Evolutionary conservation across 1,140 invertebrate species (phyloP).

Genomic region (Watersipora subatra): DNA sequence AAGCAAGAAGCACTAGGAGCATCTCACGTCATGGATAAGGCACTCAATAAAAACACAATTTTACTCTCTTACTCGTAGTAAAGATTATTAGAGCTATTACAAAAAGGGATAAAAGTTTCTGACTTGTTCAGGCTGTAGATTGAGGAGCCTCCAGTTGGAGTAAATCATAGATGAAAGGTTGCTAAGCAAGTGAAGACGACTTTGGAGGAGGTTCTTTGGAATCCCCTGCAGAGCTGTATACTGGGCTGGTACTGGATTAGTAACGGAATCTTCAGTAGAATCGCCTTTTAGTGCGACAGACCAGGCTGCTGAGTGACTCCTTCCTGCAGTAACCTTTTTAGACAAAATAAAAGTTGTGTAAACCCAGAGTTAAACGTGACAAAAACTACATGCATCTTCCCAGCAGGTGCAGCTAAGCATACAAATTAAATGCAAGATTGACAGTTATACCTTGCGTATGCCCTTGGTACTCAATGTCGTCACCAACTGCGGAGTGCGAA

Average conservation of each 20-base stretch:
- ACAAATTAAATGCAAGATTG: too few species aligned
- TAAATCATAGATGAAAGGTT: slow-evolving; percentile 53
- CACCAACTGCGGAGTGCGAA: slow-evolving; percentile 48
- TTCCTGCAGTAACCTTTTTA: slow-evolving; percentile 50
- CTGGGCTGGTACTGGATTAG: slow-evolving; percentile 45
- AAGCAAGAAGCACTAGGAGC: too few species aligned
- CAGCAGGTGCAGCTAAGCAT: too few species aligned
- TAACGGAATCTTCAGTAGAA: slow-evolving; percentile 35
- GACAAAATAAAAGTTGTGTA: too few species aligned
- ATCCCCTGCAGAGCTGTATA: slow-evolving; percentile 46
- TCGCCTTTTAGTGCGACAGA: slow-evolving; percentile 40
- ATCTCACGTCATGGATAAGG: too few species aligned
- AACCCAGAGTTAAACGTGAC: too few species aligned
- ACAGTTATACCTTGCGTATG: slow-evolving; percentile 50
- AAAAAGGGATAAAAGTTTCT: too few species aligned
- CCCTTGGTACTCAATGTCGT: slow-evolving; percentile 45
- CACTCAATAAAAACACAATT: too few species aligned
- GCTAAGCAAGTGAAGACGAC: slow-evolving; percentile 47
- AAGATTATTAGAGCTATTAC: too few species aligned
- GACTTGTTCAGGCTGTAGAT: slow-evolving; percentile 36
- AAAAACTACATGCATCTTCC: too few species aligned
- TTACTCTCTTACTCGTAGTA: too few species aligned
- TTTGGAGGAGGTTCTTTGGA: slow-evolving; percentile 44
- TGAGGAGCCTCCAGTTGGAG: slow-evolving; percentile 50
- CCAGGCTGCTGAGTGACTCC: slow-evolving; percentile 54